Evolutionary conservation across 2,113 vertebrate genomes (phyloP).

Genomic region (Daubentonia madagascariensis): DNA sequence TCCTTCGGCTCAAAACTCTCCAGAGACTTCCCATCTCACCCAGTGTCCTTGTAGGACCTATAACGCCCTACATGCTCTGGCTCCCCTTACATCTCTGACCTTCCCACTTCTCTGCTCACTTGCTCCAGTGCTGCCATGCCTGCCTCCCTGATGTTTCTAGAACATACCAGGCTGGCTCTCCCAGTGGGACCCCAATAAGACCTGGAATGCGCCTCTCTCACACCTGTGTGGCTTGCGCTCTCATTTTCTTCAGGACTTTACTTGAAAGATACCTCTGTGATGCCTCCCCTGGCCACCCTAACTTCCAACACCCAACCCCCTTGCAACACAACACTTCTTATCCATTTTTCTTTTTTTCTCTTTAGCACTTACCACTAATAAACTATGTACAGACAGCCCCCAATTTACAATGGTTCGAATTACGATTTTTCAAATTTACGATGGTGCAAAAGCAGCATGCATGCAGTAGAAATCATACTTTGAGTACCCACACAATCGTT

Average conservation of each 20-base stretch:
- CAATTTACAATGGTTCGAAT: neutral
- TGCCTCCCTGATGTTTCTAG: neutral
- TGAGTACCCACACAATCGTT: neutral
- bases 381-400: neutral
- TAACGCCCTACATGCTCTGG: neutral
- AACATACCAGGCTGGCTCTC: neutral
- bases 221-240: neutral
- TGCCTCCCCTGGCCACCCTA: neutral
- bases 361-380: neutral
- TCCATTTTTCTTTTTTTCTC: neutral
- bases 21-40: neutral
- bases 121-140: fast-evolving
- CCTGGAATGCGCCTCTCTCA: neutral
- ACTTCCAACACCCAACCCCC: neutral
- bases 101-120: neutral
- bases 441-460: neutral
- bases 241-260: neutral
- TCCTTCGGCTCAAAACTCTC: neutral
- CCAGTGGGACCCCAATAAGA: neutral
- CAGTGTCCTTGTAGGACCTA: neutral
- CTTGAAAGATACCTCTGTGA: neutral
- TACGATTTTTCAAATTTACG: neutral
- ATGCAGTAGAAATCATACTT: neutral
- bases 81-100: neutral
- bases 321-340: neutral